Evolutionary conservation across 1,140 invertebrate species (phyloP), one percentile per base, ranked within the genome.

Genomic region (Eueides isabella): DNA sequence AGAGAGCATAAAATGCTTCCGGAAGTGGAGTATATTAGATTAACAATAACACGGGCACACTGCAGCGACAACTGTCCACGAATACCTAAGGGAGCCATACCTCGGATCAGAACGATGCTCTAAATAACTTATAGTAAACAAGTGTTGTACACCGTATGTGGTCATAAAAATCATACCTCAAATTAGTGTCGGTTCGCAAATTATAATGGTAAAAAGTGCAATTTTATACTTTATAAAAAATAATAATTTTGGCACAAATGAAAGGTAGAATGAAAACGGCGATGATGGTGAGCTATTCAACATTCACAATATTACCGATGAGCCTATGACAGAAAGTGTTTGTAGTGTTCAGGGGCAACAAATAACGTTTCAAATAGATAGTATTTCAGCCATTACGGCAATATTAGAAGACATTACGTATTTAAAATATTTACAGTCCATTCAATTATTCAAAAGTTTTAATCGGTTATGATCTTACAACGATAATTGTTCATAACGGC

Each of bases 351-450:
- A 41, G 14, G 38, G 38, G 38, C 16, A 16, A 14, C 38, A 12
- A 16, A n/a, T 81, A 33, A 67, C 65, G 28, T 85, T 80, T 75
- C 69, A 85, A 68, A 73, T 84, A 44, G 84, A 83, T 67, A 83
- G 76, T 28, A 82, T 80, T 3, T 84, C 80, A 4, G 76, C 78
- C 0, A 80, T 84, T 7, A 81, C 80, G 0, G 76, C 79, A 5
- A 81, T 84, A 14, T 69, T 79, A 0, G 70, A 79, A 12, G n/a
- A n/a, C n/a, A 16, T 26, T 33, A 71, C 55, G 11, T 85, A 78
- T 69, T 71, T 61, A 23, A 67, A 33, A 5, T 55, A 78, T 75
- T 85, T 82, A 72, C 30, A 61, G 26, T 26, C 70, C 11, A 28
- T 80, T n/a, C 33, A 72, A 26, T 75, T 83, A 61, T 71, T 62